Percentiles rank a stretch among this genome's conserved stretches.
Evolutionary conservation across 2,797 vertebrate genomes (phyloP).

Genomic region (Saxicola maurus): DNA sequence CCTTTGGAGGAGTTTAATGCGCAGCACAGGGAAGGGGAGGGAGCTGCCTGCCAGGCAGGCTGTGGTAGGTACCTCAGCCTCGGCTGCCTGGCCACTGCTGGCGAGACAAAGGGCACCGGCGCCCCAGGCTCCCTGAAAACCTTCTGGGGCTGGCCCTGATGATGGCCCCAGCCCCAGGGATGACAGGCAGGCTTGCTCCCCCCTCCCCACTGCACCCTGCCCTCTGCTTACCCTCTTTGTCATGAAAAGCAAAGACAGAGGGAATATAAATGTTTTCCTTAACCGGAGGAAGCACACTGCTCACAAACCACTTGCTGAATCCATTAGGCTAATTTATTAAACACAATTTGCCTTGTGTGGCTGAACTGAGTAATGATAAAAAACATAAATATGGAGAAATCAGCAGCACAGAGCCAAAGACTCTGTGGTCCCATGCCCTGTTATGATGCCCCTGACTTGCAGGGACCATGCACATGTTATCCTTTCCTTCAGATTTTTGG

Average conservation of each 20-base stretch:
- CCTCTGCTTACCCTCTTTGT: slow-evolving; percentile 32
- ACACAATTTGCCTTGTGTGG: slow-evolving; percentile 89
- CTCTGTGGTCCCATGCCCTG: background rate
- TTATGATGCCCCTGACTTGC: background rate
- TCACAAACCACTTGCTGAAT: slow-evolving; percentile 89
- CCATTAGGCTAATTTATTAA: slow-evolving; percentile 97
- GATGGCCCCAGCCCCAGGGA: background rate
- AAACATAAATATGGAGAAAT: slow-evolving; percentile 72
- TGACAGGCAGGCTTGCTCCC: background rate
- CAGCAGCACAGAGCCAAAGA: slow-evolving; percentile 12
- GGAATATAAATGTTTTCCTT: slow-evolving; percentile 91
- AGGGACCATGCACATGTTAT: background rate
- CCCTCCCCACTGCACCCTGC: background rate
- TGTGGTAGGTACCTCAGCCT: slow-evolving; percentile 18
- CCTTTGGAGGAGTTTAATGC: slow-evolving; percentile 66
- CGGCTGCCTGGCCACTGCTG: background rate
- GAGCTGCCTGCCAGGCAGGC: background rate
- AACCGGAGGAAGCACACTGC: slow-evolving; percentile 86
- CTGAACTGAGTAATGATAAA: slow-evolving; percentile 86
- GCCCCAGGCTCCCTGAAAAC: background rate
- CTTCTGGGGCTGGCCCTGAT: background rate
- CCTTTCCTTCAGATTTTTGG: background rate
- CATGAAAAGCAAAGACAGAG: slow-evolving; percentile 49
- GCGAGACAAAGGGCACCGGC: slow-evolving; percentile 29
- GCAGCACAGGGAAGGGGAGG: slow-evolving; percentile 29